These are phyloP conservation scores for Fissipunctia ypsillon DNA, from an alignment of 2,888 invertebrate genomes.

Conservation along the genomic window DNA sequence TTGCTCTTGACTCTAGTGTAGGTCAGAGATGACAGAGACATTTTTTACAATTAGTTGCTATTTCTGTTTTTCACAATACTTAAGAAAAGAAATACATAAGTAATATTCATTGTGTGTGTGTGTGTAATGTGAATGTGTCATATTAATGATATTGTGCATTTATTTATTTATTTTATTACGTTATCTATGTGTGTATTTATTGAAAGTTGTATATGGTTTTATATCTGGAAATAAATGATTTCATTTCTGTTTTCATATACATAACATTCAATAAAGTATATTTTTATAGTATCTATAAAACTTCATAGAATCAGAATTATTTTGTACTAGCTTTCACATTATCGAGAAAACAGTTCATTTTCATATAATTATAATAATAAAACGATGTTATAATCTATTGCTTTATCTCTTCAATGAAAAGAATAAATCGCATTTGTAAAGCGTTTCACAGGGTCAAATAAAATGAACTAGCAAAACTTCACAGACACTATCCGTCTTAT, in stretches of 20 bases:
- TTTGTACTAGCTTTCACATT: conserved; percentile 5
- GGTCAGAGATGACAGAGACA: too few species aligned
- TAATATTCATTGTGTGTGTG: too few species aligned
- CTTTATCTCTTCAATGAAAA: background rate
- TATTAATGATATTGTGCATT: too few species aligned
- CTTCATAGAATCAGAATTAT: conserved; percentile 8
- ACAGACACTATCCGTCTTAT: background rate
- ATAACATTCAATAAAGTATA: background rate
- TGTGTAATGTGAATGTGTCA: too few species aligned
- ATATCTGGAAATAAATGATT: too few species aligned
- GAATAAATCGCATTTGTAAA: too few species aligned
- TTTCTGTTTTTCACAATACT: background rate
- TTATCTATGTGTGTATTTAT: too few species aligned
- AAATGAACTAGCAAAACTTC: background rate
- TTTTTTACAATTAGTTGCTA: too few species aligned
- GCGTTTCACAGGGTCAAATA: background rate
- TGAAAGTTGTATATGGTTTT: too few species aligned
- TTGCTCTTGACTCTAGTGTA: too few species aligned
- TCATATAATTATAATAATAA: background rate
- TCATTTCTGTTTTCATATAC: too few species aligned
- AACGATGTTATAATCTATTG: background rate
- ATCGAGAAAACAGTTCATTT: background rate
- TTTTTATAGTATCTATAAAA: conserved; percentile 15
- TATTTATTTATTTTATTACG: too few species aligned
- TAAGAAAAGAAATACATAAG: background rate